phyloP scores from a whole-genome alignment of 2,888 invertebrate genomes.

The Gymnosoma rotundatum region DNA sequence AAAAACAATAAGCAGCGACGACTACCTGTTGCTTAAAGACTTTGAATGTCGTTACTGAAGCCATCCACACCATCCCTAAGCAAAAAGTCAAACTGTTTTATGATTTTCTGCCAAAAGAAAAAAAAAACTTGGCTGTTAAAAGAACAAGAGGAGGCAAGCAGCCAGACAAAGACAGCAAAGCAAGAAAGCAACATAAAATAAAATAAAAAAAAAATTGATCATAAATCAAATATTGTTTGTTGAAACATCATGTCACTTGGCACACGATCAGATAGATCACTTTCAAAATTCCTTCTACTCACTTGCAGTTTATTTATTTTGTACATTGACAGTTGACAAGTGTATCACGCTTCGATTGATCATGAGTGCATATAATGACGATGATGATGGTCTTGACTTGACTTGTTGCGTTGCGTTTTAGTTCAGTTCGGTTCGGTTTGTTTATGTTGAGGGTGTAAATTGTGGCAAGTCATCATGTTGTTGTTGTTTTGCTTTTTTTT shows the following conservation, averaged over 20 bases:
- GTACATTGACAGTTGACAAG: constrained; percentile 50
- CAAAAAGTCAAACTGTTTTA: constrained; percentile 17
- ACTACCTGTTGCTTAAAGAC: constrained; percentile 27
- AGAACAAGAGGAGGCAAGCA: not conserved
- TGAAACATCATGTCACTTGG: constrained; percentile 55
- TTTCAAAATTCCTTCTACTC: constrained; percentile 51
- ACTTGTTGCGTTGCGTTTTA: not conserved
- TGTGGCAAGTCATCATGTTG: constrained; percentile 51
- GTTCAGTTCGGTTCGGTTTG: constrained; percentile 2
- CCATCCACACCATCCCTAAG: not conserved
- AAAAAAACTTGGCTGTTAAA: not conserved
- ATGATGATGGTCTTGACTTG: constrained; percentile 5
- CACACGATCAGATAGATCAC: constrained; percentile 63
- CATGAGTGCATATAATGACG: not conserved
- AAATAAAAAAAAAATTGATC: constrained; percentile 4
- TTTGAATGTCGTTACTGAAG: not conserved
- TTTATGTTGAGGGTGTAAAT: constrained; percentile 67
- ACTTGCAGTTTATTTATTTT: constrained; percentile 44
- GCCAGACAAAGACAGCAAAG: not conserved
- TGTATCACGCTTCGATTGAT: constrained; percentile 57
- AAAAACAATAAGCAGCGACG: constrained; percentile 11
- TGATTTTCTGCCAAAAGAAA: not conserved
- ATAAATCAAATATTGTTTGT: constrained; percentile 44
- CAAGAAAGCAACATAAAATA: constrained; percentile 7
- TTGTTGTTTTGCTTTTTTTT: no score